These are phyloP conservation scores for Sitobion miscanthi DNA, from an alignment of 1,140 invertebrate genomes.

Conservation along the genomic window DNA sequence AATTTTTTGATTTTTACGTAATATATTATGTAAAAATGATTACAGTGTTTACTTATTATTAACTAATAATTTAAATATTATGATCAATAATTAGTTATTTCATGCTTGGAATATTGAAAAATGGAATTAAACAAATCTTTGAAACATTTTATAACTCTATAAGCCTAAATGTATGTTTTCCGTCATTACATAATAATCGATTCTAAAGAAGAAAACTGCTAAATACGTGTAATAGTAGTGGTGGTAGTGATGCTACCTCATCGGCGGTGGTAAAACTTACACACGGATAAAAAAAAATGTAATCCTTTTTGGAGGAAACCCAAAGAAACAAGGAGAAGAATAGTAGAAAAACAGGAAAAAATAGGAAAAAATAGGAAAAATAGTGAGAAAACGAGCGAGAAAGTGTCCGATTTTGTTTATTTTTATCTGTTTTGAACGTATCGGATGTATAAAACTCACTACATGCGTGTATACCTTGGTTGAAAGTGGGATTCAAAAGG, in stretches of 20 bases:
- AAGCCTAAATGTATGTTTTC: not conserved
- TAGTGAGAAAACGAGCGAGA: not conserved
- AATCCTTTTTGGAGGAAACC: not conserved
- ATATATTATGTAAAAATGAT: not conserved
- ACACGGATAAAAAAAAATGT: not conserved
- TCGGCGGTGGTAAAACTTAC: not conserved
- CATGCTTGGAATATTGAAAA: no score
- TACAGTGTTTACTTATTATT: not conserved
- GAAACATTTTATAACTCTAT: not conserved
- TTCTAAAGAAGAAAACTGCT: not conserved
- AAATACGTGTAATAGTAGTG: not conserved
- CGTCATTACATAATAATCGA: not conserved
- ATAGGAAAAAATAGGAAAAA: no score
- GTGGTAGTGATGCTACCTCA: not conserved
- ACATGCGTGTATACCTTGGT: not conserved
- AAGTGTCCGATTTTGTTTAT: not conserved
- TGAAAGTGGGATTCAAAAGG: constrained; percentile 16
- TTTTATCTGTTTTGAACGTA: not conserved
- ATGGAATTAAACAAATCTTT: not conserved
- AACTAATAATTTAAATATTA: not conserved
- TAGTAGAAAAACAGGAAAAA: not conserved
- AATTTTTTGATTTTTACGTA: not conserved
- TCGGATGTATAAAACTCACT: not conserved
- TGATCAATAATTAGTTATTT: not conserved
- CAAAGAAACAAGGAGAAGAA: not conserved